Conservation (phyloP, 2,888 invertebrate genomes). For the Acleris laterana region DNA sequence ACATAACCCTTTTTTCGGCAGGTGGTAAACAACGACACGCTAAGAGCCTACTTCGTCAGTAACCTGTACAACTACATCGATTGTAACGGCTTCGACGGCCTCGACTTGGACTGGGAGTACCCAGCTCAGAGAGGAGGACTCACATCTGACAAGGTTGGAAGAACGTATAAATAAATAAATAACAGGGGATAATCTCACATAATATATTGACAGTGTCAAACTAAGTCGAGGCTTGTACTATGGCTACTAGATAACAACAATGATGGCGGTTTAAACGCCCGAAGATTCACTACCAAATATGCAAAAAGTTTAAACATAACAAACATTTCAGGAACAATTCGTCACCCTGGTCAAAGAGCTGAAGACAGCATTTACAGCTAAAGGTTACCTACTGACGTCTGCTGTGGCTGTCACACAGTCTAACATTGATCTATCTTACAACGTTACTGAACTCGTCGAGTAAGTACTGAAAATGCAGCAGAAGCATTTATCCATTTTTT, state of each 20-base stretch:
- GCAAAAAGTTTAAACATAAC: not conserved
- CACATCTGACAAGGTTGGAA: constrained; percentile 50
- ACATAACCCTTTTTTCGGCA: constrained; percentile 8
- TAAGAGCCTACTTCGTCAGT: constrained; percentile 49
- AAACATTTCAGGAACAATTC: constrained; percentile 55
- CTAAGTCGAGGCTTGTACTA: too few species aligned
- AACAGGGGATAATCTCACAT: too few species aligned
- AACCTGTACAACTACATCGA: constrained; percentile 59
- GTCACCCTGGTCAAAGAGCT: constrained; percentile 70
- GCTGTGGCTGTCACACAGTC: constrained; percentile 84
- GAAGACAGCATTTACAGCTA: constrained; percentile 71
- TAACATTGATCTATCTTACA: constrained; percentile 83
- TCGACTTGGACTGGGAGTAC: constrained; percentile 87
- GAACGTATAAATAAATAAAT: too few species aligned
- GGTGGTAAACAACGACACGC: constrained; percentile 40
- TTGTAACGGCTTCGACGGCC: constrained; percentile 79
- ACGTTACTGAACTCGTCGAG: constrained; percentile 80
- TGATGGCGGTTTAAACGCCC: too few species aligned
- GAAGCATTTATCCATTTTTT: too few species aligned
- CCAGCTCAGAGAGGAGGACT: constrained; percentile 71
- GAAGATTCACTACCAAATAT: too few species aligned
- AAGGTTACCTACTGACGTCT: constrained; percentile 80
- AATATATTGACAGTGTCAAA: too few species aligned
- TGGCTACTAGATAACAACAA: too few species aligned
- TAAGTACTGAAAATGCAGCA: constrained; percentile 45